phyloP scores from a whole-genome alignment of 2,888 invertebrate genomes.

The Cryptops parisi region DNA sequence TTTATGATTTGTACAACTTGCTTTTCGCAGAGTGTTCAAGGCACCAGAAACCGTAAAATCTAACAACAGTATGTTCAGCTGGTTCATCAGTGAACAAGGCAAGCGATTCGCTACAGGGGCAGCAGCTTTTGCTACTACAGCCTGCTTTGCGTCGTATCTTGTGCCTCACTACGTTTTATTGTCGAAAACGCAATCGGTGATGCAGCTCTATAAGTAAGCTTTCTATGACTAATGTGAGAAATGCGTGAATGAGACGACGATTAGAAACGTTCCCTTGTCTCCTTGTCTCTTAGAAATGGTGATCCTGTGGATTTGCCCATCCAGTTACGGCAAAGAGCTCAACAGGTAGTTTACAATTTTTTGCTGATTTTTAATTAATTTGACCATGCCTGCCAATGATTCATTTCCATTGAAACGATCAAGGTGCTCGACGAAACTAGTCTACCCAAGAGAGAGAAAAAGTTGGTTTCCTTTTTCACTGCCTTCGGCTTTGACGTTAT shows the following conservation, averaged over 20 bases:
- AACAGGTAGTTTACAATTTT: not conserved
- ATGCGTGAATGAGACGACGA: too few species aligned
- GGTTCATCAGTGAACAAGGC: too few species aligned
- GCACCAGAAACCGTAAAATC: too few species aligned
- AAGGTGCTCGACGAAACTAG: slow-evolving; percentile 18
- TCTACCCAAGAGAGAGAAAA: slow-evolving; percentile 14
- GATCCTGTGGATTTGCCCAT: not conserved
- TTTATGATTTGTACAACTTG: too few species aligned
- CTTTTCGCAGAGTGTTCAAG: too few species aligned
- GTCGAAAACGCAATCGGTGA: not conserved
- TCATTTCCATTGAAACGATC: not conserved
- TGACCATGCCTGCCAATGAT: too few species aligned
- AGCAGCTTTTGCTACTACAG: not conserved
- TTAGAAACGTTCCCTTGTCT: not conserved
- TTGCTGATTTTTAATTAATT: too few species aligned
- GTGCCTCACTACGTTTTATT: not conserved
- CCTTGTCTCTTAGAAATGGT: not conserved
- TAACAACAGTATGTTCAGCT: too few species aligned
- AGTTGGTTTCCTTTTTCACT: slow-evolving; percentile 45
- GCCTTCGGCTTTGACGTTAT: slow-evolving; percentile 58
- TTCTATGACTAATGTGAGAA: too few species aligned
- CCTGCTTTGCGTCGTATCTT: not conserved
- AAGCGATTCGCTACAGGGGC: not conserved
- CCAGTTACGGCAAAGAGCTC: not conserved
- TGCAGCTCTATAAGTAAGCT: not conserved